These are phyloP conservation scores for Phalacrocorax pelagicus DNA, from an alignment of 2,113 vertebrate genomes.

Conservation along the genomic window DNA sequence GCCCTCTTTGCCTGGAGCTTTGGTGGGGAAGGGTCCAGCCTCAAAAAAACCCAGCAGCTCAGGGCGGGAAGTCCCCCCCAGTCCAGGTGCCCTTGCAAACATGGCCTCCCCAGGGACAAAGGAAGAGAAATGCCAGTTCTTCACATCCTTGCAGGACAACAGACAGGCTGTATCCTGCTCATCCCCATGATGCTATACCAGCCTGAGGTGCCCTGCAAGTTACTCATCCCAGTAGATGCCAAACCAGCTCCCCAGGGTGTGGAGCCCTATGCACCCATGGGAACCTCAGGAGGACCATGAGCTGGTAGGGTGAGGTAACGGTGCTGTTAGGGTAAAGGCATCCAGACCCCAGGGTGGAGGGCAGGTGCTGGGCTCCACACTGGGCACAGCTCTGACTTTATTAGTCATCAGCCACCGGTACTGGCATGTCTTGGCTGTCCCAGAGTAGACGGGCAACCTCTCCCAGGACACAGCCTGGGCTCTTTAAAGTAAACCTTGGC, in stretches of 20 bases:
- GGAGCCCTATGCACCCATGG: fast-evolving
- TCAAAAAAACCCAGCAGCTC: background rate
- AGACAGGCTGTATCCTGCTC: background rate
- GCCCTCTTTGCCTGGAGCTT: background rate
- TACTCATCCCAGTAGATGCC: background rate
- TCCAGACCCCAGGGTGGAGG: background rate
- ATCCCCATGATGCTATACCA: background rate
- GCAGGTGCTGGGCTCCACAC: background rate
- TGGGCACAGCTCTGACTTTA: background rate
- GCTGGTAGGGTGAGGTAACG: background rate
- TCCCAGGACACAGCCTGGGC: background rate
- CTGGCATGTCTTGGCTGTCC: background rate
- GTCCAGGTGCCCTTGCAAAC: background rate
- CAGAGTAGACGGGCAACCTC: background rate
- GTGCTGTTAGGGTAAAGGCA: background rate
- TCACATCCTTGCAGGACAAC: background rate
- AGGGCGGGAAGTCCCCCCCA: too few species aligned
- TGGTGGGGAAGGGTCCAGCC: background rate
- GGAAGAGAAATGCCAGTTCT: background rate
- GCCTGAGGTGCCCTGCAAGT: background rate
- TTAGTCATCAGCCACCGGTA: background rate
- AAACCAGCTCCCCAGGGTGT: background rate
- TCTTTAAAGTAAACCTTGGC: background rate
- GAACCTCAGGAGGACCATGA: background rate
- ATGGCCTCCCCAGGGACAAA: background rate